Evolutionary conservation across 2,888 invertebrate species (phyloP).

Genomic region (Aspidiotus destructor): DNA sequence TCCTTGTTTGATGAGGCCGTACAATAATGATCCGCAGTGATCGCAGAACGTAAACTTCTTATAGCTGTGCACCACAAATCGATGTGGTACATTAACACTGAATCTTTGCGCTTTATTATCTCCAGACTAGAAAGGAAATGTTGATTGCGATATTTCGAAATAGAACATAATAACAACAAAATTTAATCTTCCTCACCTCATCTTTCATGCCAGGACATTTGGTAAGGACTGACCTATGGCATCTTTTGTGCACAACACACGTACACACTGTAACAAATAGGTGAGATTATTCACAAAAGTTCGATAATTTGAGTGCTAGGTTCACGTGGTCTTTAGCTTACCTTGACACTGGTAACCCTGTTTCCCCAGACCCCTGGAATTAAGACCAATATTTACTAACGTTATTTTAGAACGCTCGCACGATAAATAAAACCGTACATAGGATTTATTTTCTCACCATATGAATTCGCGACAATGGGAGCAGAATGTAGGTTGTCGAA

Average conservation of each 20-base stretch:
- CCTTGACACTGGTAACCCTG: slow-evolving; percentile 98
- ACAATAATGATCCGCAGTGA: slow-evolving; percentile 95
- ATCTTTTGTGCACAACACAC: slow-evolving; percentile 98
- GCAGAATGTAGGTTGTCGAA: slow-evolving; percentile 98
- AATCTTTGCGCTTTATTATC: slow-evolving; percentile 64
- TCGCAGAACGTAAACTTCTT: slow-evolving; percentile 98
- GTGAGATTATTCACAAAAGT: not conserved
- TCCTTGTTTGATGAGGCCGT: slow-evolving; percentile 92
- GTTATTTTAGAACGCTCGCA: not conserved
- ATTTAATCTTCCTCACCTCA: slow-evolving; percentile 28
- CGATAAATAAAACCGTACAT: slow-evolving; percentile 1
- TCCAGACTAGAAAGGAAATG: not conserved
- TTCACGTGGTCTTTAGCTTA: slow-evolving; percentile 44
- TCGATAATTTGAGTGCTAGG: slow-evolving; percentile 34
- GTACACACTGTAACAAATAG: slow-evolving; percentile 72
- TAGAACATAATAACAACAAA: not conserved
- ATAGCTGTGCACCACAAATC: slow-evolving; percentile 90
- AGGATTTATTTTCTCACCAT: slow-evolving; percentile 54
- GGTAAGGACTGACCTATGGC: slow-evolving; percentile 92
- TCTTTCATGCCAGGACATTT: slow-evolving; percentile 98
- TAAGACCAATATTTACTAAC: slow-evolving; percentile 13
- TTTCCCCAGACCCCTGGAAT: slow-evolving; percentile 88
- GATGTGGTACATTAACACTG: slow-evolving; percentile 97
- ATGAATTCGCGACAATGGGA: slow-evolving; percentile 98
- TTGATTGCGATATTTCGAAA: not conserved